These are phyloP conservation scores for Apostichopus parvimensis DNA, from an alignment of 35 echinoderm and acorn worm genomes.

Conservation along the genomic window DNA sequence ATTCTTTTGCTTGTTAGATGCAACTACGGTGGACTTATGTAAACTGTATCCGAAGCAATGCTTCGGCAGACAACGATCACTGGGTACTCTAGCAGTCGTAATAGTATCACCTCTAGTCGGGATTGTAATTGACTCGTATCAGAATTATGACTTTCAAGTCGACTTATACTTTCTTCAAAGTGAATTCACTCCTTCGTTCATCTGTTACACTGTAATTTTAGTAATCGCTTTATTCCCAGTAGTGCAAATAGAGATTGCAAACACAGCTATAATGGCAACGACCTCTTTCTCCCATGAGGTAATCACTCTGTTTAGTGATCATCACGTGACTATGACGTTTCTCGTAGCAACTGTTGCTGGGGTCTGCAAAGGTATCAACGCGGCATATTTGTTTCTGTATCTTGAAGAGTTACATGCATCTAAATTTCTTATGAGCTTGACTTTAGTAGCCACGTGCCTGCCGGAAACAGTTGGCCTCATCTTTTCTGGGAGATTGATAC, in stretches of 20 bases:
- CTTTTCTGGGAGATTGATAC: conserved; percentile 48
- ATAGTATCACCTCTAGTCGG: conserved; percentile 13
- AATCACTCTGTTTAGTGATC: background rate
- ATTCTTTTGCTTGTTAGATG: conserved; percentile 12
- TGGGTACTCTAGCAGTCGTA: conserved; percentile 31
- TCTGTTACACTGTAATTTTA: background rate
- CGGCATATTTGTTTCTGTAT: conserved; percentile 35
- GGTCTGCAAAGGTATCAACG: conserved; percentile 38
- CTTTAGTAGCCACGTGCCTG: conserved; percentile 10
- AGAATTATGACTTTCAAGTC: background rate
- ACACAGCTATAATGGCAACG: background rate
- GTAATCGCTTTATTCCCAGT: background rate
- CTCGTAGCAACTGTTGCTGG: conserved; percentile 25
- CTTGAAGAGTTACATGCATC: conserved; percentile 36
- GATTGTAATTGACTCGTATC: conserved; percentile 19
- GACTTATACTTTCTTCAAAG: background rate
- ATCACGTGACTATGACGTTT: conserved; percentile 5
- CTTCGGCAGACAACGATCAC: conserved; percentile 40
- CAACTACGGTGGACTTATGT: conserved; percentile 8
- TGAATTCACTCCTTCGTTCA: conserved; percentile 6
- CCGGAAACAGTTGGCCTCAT: conserved; percentile 38
- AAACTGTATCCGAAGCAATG: background rate
- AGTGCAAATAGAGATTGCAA: conserved; percentile 4
- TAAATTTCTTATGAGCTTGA: conserved; percentile 50
- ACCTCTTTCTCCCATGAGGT: conserved; percentile 17